Conservation (phyloP, 2,797 vertebrate species). For the Sciurus vulgaris region DNA sequence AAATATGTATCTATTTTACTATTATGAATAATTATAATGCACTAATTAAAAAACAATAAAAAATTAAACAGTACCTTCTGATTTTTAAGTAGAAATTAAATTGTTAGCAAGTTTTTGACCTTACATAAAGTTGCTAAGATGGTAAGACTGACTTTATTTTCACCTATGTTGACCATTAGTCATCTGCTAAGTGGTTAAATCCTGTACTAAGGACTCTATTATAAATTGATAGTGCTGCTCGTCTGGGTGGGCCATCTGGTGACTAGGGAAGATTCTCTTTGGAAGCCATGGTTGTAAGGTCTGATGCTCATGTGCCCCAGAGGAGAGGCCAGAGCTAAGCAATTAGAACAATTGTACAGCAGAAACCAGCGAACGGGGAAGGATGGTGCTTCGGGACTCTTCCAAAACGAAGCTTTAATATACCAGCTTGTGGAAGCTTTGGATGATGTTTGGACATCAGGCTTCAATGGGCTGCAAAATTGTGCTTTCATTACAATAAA, state of each 20-base stretch:
- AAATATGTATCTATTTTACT: no score
- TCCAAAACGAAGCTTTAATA: not conserved
- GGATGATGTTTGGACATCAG: not conserved
- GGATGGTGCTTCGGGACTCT: not conserved
- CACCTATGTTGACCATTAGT: not conserved
- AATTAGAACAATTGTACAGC: not conserved
- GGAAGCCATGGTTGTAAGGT: not conserved
- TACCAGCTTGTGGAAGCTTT: not conserved
- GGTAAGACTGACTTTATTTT: not conserved
- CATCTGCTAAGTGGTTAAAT: not conserved
- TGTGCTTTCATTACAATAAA: not conserved
- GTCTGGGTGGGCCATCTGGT: not conserved
- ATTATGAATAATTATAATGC: no score
- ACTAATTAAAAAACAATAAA: not conserved
- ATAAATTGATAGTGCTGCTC: not conserved
- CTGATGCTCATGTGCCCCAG: not conserved
- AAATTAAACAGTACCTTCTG: not conserved
- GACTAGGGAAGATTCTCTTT: not conserved
- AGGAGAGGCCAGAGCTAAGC: not conserved
- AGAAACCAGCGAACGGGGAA: not conserved
- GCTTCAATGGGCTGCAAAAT: not conserved
- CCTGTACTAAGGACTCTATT: not conserved
- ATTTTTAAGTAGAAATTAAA: conserved; percentile 25
- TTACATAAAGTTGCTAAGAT: conserved; percentile 6
- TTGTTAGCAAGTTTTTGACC: not conserved